Base-by-base conservation (phyloP, 2,888 invertebrate species). In the Pristionchus exspectatus region DNA sequence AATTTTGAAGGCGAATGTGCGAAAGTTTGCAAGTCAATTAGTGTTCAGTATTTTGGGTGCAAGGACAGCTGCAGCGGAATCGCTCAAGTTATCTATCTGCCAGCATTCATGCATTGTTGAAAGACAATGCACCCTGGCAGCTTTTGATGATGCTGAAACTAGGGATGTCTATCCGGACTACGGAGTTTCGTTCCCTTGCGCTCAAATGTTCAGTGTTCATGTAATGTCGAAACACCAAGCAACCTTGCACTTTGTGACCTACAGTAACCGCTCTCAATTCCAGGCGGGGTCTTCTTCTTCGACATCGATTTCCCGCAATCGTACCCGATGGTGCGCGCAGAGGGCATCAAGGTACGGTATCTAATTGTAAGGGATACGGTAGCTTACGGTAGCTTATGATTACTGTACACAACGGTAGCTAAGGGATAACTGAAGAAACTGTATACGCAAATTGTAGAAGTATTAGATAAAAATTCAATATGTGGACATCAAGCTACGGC, bases 231-330 rank as follows among this genome's bases (percentile, higher is more conserved):
- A 59, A 59, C 18, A 59, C 21, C 59, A 21, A 59, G 12, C 2
- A 59, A 7, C 21, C 10, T 5, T 2, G 2, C 66, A 10, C 4
- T n/a, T n/a, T 66, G n/a, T 66, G n/a, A 21, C n/a, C 4, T n/a
- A 21, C 9, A 24, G 5, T 14, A n/a, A 27, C 24, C 27, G n/a
- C 24, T 14, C 69, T 9, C 12, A 9, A n/a, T 44, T 74, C 21
- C 24, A 63, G 88, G 77, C 33, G 88, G 88, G 30, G 27, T 77
- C 54, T 88, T 88, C 88, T 88, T 88, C 88, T 88, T 88, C 56
- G 88, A 88, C 24, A 74, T 88, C 24, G 12, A 24, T 38, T 59
- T 88, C 16, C 88, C 54, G 24, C n/a, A 14, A 5, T n/a, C 30
- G 38, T 88, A 88, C 74, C 88, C 88, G n/a, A 66, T 63, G 33